Conservation (phyloP, 92 coral and sea anemone genomes). For the Hydrozoanthus gracilis region DNA sequence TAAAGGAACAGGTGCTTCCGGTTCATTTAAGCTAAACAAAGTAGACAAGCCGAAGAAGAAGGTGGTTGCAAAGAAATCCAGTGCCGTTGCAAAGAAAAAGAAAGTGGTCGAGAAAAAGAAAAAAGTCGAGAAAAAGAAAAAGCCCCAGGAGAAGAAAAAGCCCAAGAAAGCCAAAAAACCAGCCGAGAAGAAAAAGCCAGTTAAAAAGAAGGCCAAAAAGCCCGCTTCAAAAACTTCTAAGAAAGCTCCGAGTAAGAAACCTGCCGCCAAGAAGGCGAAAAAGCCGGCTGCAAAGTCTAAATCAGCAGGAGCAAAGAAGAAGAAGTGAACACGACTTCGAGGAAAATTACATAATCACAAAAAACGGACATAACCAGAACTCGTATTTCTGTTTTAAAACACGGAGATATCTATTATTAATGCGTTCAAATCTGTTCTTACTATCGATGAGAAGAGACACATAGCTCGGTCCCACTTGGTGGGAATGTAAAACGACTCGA, state of each 20-base stretch:
- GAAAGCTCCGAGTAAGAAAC: slow-evolving; percentile 47
- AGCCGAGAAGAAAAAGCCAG: background rate
- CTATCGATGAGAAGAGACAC: background rate
- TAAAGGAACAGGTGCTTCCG: slow-evolving; percentile 95
- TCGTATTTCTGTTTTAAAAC: background rate
- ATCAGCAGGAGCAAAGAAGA: slow-evolving; percentile 45
- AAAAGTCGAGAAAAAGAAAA: slow-evolving; percentile 5
- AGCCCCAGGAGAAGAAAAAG: slow-evolving; percentile 23
- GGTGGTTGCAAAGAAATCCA: slow-evolving; percentile 59
- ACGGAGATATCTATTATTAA: background rate
- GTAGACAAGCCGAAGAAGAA: slow-evolving; percentile 64
- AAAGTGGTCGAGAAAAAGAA: slow-evolving; percentile 50
- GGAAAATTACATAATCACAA: background rate
- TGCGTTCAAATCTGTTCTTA: slow-evolving; percentile 16
- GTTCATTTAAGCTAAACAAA: slow-evolving; percentile 87
- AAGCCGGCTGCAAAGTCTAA: slow-evolving; percentile 25
- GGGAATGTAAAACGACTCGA: background rate
- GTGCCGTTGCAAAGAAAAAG: slow-evolving; percentile 52
- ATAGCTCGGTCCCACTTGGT: slow-evolving; percentile 1
- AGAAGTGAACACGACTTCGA: background rate
- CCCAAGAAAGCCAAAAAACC: slow-evolving; percentile 23
- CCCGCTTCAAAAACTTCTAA: slow-evolving; percentile 33
- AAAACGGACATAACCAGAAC: background rate
- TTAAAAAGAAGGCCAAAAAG: slow-evolving; percentile 62
- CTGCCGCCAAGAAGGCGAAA: slow-evolving; percentile 49